A percentile compares a stretch with the other conserved stretches of the same genome.
phyloP scores from a whole-genome alignment of 2,888 invertebrate genomes.

The Diploptera punctata region DNA sequence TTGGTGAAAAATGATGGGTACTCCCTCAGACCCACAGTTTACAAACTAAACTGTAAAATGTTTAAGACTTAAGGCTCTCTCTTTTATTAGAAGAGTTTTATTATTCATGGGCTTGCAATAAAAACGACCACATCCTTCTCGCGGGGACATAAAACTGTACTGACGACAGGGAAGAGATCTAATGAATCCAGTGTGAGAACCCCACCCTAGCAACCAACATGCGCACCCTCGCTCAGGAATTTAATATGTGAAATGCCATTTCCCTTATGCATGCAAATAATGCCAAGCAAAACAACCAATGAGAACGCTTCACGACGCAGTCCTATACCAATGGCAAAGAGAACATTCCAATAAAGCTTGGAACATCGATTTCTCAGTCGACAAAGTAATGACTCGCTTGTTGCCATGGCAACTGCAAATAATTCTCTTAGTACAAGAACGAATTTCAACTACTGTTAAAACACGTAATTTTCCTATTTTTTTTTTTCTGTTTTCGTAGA shows the following conservation, averaged over 20 bases:
- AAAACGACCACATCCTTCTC: neutral
- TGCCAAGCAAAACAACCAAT: constrained; percentile 8
- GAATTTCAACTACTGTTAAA: neutral
- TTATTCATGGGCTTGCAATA: constrained; percentile 12
- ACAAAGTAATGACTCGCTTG: constrained; percentile 9
- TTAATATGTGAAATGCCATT: constrained; percentile 28
- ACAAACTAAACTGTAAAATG: too few species aligned
- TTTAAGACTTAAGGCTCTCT: neutral
- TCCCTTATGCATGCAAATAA: constrained; percentile 23
- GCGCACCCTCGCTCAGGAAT: constrained; percentile 15
- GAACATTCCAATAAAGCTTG: constrained; percentile 13
- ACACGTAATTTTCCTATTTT: too few species aligned
- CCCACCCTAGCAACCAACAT: constrained; percentile 1
- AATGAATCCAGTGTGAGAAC: neutral
- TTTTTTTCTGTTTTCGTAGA: too few species aligned
- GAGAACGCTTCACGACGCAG: neutral
- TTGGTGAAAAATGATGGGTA: too few species aligned
- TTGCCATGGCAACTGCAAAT: neutral
- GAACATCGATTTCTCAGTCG: constrained; percentile 12
- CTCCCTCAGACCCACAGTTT: too few species aligned
- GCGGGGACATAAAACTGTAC: neutral
- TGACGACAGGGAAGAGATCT: neutral
- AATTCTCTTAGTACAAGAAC: neutral
- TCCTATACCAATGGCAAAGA: constrained; percentile 14
- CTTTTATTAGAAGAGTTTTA: neutral